These are phyloP conservation scores for Oenanthe melanoleuca DNA, from an alignment of 2,113 vertebrate genomes.

Conservation along the genomic window DNA sequence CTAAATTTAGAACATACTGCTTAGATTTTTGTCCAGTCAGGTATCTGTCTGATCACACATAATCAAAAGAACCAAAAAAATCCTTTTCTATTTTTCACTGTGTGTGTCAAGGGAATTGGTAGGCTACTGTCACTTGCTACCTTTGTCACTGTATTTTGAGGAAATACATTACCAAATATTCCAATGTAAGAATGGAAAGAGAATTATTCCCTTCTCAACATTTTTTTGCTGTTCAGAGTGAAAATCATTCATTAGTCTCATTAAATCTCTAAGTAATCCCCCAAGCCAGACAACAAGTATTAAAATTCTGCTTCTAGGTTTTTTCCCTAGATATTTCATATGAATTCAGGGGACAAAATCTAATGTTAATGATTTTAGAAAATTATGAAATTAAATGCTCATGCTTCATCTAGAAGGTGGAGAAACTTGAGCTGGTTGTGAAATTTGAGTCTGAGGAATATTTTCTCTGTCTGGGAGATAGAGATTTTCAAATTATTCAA, in stretches of 20 bases:
- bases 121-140: neutral
- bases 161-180: neutral
- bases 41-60: neutral
- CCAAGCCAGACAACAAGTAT: neutral
- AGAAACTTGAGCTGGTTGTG: neutral
- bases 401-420: neutral
- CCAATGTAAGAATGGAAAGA: neutral
- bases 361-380: neutral
- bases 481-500: neutral
- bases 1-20: neutral
- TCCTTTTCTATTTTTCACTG: neutral
- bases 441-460: neutral
- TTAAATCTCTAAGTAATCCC: neutral
- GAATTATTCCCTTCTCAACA: neutral
- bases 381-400: neutral
- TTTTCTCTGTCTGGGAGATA: neutral
- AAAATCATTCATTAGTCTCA: neutral
- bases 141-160: neutral
- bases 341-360: neutral
- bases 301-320: neutral
- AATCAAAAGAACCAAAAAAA: neutral
- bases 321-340: neutral
- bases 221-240: neutral
- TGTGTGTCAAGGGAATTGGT: neutral
- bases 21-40: neutral